These are phyloP conservation scores for Heliconius sara DNA, from an alignment of 2,888 invertebrate species.

Conservation along the genomic window DNA sequence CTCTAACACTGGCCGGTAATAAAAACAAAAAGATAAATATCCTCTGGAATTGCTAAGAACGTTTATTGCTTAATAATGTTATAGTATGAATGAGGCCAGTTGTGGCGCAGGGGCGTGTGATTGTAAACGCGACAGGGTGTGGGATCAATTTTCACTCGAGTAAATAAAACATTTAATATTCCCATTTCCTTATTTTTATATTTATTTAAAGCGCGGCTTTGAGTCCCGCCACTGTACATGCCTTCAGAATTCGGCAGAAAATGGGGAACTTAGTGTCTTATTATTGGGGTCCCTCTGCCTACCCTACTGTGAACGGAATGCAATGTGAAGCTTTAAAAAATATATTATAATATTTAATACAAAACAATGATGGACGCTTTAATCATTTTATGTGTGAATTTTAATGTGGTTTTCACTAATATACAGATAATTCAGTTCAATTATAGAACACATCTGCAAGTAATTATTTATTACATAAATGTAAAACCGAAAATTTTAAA, in stretches of 20 bases:
- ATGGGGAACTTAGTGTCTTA: background rate
- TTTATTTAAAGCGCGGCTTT: too few species aligned
- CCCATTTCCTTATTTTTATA: too few species aligned
- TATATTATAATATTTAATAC: background rate
- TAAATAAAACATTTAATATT: background rate
- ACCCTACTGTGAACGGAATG: background rate
- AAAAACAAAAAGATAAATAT: constrained; percentile 17
- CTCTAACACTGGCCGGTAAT: constrained; percentile 6
- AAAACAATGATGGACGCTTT: background rate
- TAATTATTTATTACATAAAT: too few species aligned
- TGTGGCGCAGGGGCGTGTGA: background rate
- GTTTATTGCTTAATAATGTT: background rate
- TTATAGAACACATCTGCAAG: background rate
- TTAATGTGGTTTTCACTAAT: background rate
- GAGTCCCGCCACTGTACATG: too few species aligned
- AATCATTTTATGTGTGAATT: background rate
- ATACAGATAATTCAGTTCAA: background rate
- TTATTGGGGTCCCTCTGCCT: background rate
- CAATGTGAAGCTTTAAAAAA: background rate
- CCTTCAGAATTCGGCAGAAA: background rate
- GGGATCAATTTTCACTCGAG: background rate
- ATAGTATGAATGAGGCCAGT: background rate
- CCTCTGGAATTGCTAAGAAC: background rate
- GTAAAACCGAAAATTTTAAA: too few species aligned
- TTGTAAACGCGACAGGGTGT: background rate